A percentile compares a stretch with the other conserved stretches of the same genome.
phyloP scores from a whole-genome alignment of 1,140 invertebrate species.

The Sitodiplosis mosellana region DNA sequence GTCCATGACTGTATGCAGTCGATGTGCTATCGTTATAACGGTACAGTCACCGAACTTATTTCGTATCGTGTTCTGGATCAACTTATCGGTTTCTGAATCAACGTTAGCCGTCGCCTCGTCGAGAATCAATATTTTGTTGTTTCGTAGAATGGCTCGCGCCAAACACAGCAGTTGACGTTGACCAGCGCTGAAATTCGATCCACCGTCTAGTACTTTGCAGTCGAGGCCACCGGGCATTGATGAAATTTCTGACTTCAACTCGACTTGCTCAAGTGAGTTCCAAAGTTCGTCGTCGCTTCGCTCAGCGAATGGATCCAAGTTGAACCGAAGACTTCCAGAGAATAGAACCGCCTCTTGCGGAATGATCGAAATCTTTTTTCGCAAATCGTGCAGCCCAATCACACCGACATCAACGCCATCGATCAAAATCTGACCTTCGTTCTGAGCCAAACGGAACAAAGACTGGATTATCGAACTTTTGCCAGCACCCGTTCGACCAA shows the following conservation, averaged over 20 bases:
- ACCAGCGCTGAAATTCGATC: constrained; percentile 44
- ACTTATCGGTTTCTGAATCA: constrained; percentile 11
- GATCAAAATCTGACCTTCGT: constrained; percentile 38
- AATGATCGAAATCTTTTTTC: constrained; percentile 34
- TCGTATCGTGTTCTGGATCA: constrained; percentile 35
- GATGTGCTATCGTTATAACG: constrained; percentile 37
- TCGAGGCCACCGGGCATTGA: constrained; percentile 27
- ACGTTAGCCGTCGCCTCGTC: constrained; percentile 35
- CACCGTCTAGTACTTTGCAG: constrained; percentile 34
- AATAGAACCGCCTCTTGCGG: constrained; percentile 47
- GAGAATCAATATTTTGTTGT: constrained; percentile 39
- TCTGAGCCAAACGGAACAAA: constrained; percentile 25
- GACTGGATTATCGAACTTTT: neutral
- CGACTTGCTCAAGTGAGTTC: constrained; percentile 37
- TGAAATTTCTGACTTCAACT: constrained; percentile 26
- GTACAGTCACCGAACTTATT: constrained; percentile 54
- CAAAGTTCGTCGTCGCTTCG: constrained; percentile 40
- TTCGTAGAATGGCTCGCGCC: constrained; percentile 43
- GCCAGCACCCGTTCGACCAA: constrained; percentile 1
- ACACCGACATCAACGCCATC: constrained; percentile 33
- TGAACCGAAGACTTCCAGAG: constrained; percentile 27
- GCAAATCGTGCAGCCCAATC: constrained; percentile 38
- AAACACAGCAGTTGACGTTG: constrained; percentile 46
- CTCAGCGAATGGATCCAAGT: constrained; percentile 41
- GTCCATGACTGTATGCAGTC: constrained; percentile 65